These are phyloP conservation scores for Rhingia campestris DNA, from an alignment of 2,888 invertebrate species.

Conservation along the genomic window DNA sequence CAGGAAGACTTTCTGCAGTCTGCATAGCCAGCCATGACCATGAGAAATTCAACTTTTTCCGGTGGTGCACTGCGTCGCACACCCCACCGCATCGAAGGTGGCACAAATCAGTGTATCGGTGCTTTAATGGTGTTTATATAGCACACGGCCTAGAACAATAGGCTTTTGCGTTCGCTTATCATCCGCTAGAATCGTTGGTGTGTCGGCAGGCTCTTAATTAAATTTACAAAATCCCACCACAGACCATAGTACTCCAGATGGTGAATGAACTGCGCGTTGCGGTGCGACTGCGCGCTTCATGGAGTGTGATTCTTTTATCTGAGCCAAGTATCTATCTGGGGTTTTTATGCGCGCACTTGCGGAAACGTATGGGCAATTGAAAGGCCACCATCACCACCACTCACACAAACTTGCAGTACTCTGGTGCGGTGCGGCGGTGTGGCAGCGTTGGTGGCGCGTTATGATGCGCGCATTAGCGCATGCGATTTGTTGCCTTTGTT, in stretches of 20 bases:
- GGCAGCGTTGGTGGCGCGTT: constrained; percentile 68
- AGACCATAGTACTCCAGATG: constrained; percentile 52
- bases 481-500: constrained; percentile 74
- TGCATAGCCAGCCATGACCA: constrained; percentile 55
- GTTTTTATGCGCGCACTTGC: constrained; percentile 68
- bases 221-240: constrained; percentile 64
- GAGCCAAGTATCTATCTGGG: constrained; percentile 45
- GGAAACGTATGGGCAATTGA: constrained; percentile 72
- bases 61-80: background rate
- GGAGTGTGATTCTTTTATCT: constrained; percentile 72
- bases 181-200: constrained; percentile 37
- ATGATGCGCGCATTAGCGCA: constrained; percentile 73
- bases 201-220: constrained; percentile 72
- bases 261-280: constrained; percentile 67
- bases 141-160: constrained; percentile 69
- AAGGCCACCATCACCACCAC: constrained; percentile 58
- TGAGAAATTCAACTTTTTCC: constrained; percentile 51
- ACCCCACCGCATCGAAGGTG: background rate
- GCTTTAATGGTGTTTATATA: constrained; percentile 48
- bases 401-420: background rate
- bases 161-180: constrained; percentile 50
- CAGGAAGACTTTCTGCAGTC: constrained; percentile 8
- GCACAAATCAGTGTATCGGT: constrained; percentile 30
- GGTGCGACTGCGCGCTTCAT: constrained; percentile 47
- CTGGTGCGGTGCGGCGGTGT: background rate